Conservation (phyloP, 2,888 invertebrate genomes). For the Stratiomys singularior region DNA sequence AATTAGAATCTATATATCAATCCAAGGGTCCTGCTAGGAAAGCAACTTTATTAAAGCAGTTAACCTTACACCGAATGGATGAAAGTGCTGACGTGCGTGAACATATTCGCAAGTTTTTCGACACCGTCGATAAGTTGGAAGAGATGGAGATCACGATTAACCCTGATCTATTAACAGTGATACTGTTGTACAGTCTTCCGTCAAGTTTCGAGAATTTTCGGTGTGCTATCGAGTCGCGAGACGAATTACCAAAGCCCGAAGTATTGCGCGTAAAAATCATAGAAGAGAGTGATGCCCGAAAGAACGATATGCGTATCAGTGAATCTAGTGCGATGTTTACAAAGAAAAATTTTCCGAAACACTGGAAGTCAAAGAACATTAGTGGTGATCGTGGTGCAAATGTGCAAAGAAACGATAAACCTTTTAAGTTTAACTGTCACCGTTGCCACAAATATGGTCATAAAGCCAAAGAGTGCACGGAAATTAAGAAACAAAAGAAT, state of each 20-base stretch:
- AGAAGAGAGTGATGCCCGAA: slow-evolving; percentile 55
- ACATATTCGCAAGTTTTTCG: slow-evolving; percentile 57
- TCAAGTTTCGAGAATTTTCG: slow-evolving; percentile 56
- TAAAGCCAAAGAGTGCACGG: slow-evolving; percentile 39
- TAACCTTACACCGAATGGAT: slow-evolving; percentile 57
- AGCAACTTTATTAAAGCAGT: slow-evolving; percentile 59
- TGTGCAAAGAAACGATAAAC: too few relatives aligned
- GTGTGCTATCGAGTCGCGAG: slow-evolving; percentile 58
- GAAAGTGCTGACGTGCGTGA: slow-evolving; percentile 56
- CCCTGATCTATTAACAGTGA: slow-evolving; percentile 55
- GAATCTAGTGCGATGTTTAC: neutral
- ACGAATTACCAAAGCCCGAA: slow-evolving; percentile 56
- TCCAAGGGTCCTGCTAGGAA: slow-evolving; percentile 61
- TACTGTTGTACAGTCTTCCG: slow-evolving; percentile 58
- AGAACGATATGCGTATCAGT: neutral
- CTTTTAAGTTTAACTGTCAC: slow-evolving; percentile 1
- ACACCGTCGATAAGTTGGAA: slow-evolving; percentile 57
- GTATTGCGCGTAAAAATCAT: slow-evolving; percentile 56
- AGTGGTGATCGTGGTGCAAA: neutral
- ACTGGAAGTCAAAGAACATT: neutral
- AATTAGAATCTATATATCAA: slow-evolving; percentile 56
- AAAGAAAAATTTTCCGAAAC: neutral
- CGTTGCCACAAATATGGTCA: slow-evolving; percentile 13
- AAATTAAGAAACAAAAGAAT: slow-evolving; percentile 42
- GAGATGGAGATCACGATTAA: slow-evolving; percentile 56